Percentiles rank a stretch among this genome's conserved stretches.
Conservation (phyloP, 2,888 invertebrate species). For the Brachycybe producta region DNA sequence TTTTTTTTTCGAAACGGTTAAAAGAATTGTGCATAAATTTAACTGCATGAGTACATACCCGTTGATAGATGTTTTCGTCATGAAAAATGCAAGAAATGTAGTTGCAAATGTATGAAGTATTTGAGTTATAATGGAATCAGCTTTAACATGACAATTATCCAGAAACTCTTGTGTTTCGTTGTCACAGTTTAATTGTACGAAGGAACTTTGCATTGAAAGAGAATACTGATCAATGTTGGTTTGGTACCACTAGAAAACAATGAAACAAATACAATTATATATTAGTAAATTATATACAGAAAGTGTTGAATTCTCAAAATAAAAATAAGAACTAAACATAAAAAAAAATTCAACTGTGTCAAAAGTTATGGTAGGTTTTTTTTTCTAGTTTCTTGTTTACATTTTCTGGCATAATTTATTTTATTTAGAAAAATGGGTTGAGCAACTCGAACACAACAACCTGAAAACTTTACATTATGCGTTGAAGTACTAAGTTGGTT, state of each 20-base stretch:
- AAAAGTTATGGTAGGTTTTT: too few relatives aligned
- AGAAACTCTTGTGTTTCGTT: conserved; percentile 60
- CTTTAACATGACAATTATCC: conserved; percentile 58
- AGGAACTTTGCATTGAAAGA: conserved; percentile 25
- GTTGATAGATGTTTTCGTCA: conserved; percentile 90
- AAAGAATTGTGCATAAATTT: too few relatives aligned
- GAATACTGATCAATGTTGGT: conserved; percentile 38
- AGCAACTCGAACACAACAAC: too few relatives aligned
- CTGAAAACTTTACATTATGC: too few relatives aligned
- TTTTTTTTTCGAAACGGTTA: too few relatives aligned
- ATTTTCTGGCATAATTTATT: too few relatives aligned
- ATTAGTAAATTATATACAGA: neutral
- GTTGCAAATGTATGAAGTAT: conserved; percentile 78
- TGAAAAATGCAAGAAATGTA: conserved; percentile 72
- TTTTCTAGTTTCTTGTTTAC: too few relatives aligned
- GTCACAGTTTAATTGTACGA: conserved; percentile 41
- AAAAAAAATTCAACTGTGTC: too few relatives aligned
- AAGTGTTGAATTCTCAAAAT: too few relatives aligned
- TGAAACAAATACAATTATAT: conserved; percentile 14
- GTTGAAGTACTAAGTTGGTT: too few relatives aligned
- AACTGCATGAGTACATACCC: conserved; percentile 67
- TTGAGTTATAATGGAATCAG: conserved; percentile 75
- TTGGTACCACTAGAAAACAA: conserved; percentile 54
- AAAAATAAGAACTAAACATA: too few relatives aligned
- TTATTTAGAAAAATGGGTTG: too few relatives aligned